These are phyloP conservation scores for Pyrochroa serraticornis DNA, from an alignment of 2,888 invertebrate genomes.

Conservation along the genomic window DNA sequence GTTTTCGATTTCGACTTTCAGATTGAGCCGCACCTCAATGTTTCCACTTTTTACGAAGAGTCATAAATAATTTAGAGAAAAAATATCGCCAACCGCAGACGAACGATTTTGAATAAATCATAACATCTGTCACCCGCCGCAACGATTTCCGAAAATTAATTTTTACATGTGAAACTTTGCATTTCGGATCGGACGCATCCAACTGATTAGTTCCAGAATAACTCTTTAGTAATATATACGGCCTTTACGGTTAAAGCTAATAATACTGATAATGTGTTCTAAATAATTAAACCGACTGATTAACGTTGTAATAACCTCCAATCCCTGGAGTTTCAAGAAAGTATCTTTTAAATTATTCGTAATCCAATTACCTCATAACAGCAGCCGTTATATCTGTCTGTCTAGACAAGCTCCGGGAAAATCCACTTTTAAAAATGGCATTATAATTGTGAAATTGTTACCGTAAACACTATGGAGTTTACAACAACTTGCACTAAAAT, in stretches of 20 bases:
- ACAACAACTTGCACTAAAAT: too few relatives aligned
- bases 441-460: not conserved
- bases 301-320: slow-evolving; percentile 39
- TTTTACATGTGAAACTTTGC: too few relatives aligned
- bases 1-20: slow-evolving; percentile 13
- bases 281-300: slow-evolving; percentile 40
- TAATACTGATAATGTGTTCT: slow-evolving; percentile 26
- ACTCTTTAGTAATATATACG: not conserved
- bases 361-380: slow-evolving; percentile 41
- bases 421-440: not conserved
- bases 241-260: slow-evolving; percentile 5
- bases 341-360: slow-evolving; percentile 47
- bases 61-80: too few relatives aligned
- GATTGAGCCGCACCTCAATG: not conserved
- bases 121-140: too few relatives aligned
- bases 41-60: too few relatives aligned
- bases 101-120: too few relatives aligned
- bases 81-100: too few relatives aligned
- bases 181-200: too few relatives aligned
- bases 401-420: slow-evolving; percentile 32
- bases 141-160: too few relatives aligned
- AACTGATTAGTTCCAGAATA: slow-evolving; percentile 8
- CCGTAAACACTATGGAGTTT: too few relatives aligned
- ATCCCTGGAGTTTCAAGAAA: slow-evolving; percentile 43
- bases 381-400: slow-evolving; percentile 24